phyloP scores from a whole-genome alignment of 2,797 vertebrate species.

The Oceanodroma leucorhoa region DNA sequence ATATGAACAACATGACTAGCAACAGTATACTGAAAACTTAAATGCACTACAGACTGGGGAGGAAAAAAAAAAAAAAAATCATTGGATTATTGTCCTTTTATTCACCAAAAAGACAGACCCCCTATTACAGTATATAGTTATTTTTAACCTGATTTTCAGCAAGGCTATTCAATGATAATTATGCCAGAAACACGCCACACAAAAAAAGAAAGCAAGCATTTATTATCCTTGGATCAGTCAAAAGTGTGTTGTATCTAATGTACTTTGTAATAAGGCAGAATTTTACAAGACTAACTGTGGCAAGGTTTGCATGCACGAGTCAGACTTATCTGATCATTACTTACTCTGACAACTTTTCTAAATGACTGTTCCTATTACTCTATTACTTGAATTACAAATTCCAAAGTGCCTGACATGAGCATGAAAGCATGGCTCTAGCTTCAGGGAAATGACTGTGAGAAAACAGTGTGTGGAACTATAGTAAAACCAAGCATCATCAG shows the following conservation, averaged over 20 bases:
- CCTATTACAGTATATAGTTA: background rate
- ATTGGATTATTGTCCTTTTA: background rate
- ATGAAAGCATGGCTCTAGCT: background rate
- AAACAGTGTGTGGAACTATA: fast-evolving
- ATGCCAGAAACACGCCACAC: background rate
- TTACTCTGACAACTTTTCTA: background rate
- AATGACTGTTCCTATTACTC: background rate
- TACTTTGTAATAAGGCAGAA: background rate
- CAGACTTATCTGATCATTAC: background rate
- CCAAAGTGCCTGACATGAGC: background rate
- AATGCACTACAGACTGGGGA: background rate
- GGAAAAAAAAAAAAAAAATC: background rate
- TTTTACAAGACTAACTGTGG: background rate
- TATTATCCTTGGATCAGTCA: background rate
- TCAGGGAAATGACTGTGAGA: background rate
- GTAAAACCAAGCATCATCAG: background rate
- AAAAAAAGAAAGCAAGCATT: background rate
- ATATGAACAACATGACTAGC: background rate
- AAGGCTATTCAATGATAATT: background rate
- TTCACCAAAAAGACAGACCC: background rate
- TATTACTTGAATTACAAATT: background rate
- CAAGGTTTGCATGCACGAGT: background rate
- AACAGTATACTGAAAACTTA: background rate
- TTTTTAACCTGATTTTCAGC: background rate
- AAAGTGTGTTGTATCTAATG: background rate